These are phyloP conservation scores for Yoshiicerus persimilis DNA, from an alignment of 1,140 invertebrate species.

Conservation along the genomic window DNA sequence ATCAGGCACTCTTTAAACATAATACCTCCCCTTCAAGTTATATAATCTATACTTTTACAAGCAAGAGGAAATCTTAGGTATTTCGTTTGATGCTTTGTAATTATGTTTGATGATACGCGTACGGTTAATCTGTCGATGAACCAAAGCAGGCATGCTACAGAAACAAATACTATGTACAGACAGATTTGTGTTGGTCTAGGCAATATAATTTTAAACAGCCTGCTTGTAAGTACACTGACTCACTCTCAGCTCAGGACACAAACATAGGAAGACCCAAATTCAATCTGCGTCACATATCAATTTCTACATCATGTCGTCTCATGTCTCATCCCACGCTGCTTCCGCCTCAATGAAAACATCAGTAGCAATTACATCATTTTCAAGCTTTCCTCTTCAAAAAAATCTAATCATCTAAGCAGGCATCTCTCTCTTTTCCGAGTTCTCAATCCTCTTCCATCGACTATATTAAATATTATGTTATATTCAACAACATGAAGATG, in stretches of 20 bases:
- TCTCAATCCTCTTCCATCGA: not conserved
- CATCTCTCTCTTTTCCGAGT: not conserved
- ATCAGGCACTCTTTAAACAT: not conserved
- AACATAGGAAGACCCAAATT: not conserved
- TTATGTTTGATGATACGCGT: not conserved
- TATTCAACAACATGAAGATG: not conserved
- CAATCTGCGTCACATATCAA: slow-evolving; percentile 9
- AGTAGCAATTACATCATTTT: slow-evolving; percentile 9
- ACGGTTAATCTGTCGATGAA: not conserved
- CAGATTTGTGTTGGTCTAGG: not conserved
- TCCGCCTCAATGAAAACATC: slow-evolving; percentile 24
- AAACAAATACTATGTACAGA: not conserved
- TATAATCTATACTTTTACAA: not conserved
- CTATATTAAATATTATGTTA: no score
- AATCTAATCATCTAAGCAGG: not conserved
- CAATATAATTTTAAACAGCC: not conserved
- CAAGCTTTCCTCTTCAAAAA: not conserved
- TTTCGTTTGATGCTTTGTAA: not conserved
- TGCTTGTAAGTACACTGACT: not conserved
- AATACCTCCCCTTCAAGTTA: not conserved
- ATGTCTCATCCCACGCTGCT: slow-evolving; percentile 8
- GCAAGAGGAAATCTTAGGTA: not conserved
- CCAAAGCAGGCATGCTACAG: not conserved
- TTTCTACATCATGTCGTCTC: not conserved
- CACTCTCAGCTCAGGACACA: not conserved